Conservation (phyloP, 1,140 invertebrate genomes). For the Zaprionus davidi region DNA sequence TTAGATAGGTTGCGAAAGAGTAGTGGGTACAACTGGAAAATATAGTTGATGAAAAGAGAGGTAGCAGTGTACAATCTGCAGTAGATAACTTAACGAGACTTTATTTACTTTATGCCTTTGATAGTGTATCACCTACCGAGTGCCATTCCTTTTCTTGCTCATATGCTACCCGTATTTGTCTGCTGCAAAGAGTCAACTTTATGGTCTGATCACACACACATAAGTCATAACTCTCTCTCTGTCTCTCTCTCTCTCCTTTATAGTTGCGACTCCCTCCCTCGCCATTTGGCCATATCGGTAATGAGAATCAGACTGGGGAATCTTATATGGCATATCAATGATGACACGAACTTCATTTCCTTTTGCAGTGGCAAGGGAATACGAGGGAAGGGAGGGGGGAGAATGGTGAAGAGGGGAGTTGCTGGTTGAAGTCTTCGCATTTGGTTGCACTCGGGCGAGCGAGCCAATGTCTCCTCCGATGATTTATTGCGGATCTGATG, state of each 20-base stretch:
- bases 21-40: background rate
- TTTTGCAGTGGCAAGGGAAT: background rate
- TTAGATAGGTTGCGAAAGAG: background rate
- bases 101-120: background rate
- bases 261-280: conserved; percentile 10
- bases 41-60: background rate
- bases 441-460: conserved; percentile 62
- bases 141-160: background rate
- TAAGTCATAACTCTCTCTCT: conserved; percentile 7
- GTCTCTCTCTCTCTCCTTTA: background rate
- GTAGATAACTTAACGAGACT: background rate
- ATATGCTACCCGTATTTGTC: conserved; percentile 6
- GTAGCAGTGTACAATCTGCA: background rate
- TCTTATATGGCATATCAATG: conserved; percentile 45
- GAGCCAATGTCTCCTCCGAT: conserved; percentile 66
- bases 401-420: background rate
- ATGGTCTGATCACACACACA: conserved; percentile 7
- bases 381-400: too few species aligned
- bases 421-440: conserved; percentile 44
- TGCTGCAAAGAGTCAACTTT: conserved; percentile 3
- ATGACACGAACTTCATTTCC: conserved; percentile 44
- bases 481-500: conserved; percentile 59
- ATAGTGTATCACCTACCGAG: background rate
- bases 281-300: conserved; percentile 22
- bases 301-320: conserved; percentile 24